phyloP scores from a whole-genome alignment of 2,113 vertebrate genomes.

The Austrofundulus limnaeus region DNA sequence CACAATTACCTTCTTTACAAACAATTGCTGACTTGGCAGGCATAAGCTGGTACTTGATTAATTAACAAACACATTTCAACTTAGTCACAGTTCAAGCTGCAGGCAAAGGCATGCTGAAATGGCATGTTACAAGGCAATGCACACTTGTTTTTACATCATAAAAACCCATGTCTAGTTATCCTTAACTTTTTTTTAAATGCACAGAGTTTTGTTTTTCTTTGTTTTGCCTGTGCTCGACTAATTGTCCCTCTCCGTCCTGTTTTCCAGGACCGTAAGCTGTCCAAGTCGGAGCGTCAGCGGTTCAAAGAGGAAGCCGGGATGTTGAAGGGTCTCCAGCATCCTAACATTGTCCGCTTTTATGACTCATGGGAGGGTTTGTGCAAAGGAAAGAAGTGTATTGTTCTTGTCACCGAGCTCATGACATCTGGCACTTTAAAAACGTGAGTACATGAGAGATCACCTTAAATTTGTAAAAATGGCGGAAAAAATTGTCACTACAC shows the following conservation, averaged over 20 bases:
- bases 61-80: too few species aligned
- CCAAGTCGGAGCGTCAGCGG: slow-evolving; percentile 93
- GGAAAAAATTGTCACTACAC: not conserved
- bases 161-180: too few species aligned
- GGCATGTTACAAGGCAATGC: too few species aligned
- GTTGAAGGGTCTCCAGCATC: slow-evolving; percentile 98
- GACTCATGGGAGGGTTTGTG: slow-evolving; percentile 98
- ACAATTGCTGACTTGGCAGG: too few species aligned
- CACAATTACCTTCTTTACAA: too few species aligned
- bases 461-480: not conserved
- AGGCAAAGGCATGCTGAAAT: too few species aligned
- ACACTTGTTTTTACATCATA: too few species aligned
- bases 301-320: slow-evolving; percentile 99
- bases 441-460: slow-evolving; percentile 79
- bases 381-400: slow-evolving; percentile 98
- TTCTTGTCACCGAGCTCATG: slow-evolving; percentile 98
- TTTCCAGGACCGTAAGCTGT: slow-evolving; percentile 94
- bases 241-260: slow-evolving; percentile 16
- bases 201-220: not conserved
- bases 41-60: too few species aligned
- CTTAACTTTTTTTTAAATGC: slow-evolving; percentile 6
- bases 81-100: too few species aligned
- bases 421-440: slow-evolving; percentile 98
- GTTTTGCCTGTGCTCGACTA: not conserved
- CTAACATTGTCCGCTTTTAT: slow-evolving; percentile 99